Conservation (phyloP, 2,797 vertebrate species). For the Pangasius krempfi region DNA sequence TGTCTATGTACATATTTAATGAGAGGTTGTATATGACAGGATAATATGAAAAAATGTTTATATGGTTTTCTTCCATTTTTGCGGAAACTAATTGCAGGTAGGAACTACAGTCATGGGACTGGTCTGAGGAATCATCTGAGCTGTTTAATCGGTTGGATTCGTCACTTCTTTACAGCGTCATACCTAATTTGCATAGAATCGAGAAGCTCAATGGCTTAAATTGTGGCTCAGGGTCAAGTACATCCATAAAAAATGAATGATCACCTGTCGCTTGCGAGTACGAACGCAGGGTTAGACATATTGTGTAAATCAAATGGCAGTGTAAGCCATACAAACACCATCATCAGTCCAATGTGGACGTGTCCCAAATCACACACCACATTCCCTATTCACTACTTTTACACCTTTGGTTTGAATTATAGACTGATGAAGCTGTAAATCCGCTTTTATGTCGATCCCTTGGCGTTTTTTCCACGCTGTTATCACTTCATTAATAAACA, state of each 20-base stretch:
- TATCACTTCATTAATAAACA: conserved; percentile 48
- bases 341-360: not conserved
- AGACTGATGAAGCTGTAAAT: conserved; percentile 47
- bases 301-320: not conserved
- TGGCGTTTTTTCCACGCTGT: not conserved
- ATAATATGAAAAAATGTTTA: not conserved
- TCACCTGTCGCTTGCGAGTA: not conserved
- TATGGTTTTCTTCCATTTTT: not conserved
- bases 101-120: not conserved
- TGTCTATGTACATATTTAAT: not conserved
- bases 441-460: not conserved
- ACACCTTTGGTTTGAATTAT: conserved; percentile 42
- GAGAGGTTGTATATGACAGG: not conserved
- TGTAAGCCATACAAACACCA: not conserved
- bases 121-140: not conserved
- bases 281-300: not conserved
- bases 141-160: not conserved
- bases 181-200: not conserved
- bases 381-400: not conserved
- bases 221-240: not conserved
- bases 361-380: not conserved
- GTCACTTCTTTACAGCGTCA: not conserved
- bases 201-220: not conserved
- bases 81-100: not conserved
- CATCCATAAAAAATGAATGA: not conserved